Percentiles rank a stretch among this genome's conserved stretches.
Conservation (phyloP, 2,888 invertebrate genomes). For the Amblyteles armatorius region DNA sequence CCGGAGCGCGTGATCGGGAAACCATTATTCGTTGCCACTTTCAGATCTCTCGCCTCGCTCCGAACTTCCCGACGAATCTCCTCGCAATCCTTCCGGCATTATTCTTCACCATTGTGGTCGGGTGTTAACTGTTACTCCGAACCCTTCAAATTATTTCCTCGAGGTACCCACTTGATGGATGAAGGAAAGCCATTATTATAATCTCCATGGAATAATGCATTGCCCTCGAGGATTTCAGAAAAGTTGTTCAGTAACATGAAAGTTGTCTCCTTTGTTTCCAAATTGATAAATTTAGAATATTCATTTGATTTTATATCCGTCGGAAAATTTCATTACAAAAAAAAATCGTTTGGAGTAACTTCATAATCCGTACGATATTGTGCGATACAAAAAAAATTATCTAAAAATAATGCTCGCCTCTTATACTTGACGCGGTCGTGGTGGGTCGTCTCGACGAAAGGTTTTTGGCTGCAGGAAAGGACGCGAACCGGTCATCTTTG, state of each 20-base stretch:
- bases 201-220: not conserved
- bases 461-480: not conserved
- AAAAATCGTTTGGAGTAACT: not conserved
- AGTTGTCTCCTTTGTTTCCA: no score
- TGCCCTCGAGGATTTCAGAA: no score
- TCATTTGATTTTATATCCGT: not conserved
- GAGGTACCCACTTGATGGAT: not conserved
- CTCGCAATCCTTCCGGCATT: not conserved
- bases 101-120: not conserved
- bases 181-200: not conserved
- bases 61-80: not conserved
- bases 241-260: no score
- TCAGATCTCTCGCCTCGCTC: not conserved
- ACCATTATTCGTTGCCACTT: constrained; percentile 20
- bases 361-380: not conserved
- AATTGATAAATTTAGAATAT: not conserved
- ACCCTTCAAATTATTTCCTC: not conserved
- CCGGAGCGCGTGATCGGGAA: constrained; percentile 23
- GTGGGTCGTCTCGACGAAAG: not conserved
- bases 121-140: not conserved
- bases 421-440: not conserved
- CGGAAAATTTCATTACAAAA: not conserved
- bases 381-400: not conserved
- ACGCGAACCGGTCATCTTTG: constrained; percentile 11
- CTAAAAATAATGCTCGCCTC: no score